Evolutionary conservation across 2,888 invertebrate species (phyloP).

Genomic region (Tillus elongatus): DNA sequence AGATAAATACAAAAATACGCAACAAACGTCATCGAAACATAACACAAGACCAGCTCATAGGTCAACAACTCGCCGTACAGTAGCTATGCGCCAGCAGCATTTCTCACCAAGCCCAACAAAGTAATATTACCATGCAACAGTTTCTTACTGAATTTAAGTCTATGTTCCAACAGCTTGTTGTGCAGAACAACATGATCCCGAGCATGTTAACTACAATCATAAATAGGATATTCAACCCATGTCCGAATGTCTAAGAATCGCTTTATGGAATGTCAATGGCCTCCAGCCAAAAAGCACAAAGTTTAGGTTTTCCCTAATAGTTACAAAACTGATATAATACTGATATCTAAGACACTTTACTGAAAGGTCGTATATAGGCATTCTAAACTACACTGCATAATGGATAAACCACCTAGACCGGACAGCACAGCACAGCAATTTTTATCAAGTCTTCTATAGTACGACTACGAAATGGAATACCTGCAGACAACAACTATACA

Average conservation of each 20-base stretch:
- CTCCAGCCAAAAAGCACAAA: conserved; percentile 1
- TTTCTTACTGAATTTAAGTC: conserved; percentile 9
- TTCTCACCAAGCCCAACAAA: no score
- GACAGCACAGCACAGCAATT: conserved; percentile 10
- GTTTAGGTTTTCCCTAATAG: neutral
- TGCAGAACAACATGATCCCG: conserved; percentile 10
- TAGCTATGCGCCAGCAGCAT: no score
- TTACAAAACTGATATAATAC: no score
- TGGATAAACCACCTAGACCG: conserved; percentile 11
- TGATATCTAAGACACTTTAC: conserved; percentile 7
- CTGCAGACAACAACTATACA: conserved; percentile 10
- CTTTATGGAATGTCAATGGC: no score
- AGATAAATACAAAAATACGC: no score
- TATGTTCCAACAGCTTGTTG: conserved; percentile 7
- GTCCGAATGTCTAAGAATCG: conserved; percentile 7
- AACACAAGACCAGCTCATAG: conserved; percentile 5
- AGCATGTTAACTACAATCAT: conserved; percentile 7
- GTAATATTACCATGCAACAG: neutral
- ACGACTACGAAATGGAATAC: conserved; percentile 7
- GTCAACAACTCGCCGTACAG: no score
- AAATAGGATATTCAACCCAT: no score
- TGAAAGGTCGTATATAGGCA: conserved; percentile 7
- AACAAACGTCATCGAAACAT: conserved; percentile 6
- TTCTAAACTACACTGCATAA: conserved; percentile 7
- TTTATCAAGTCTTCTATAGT: conserved; percentile 8